Percentiles rank a stretch among this genome's conserved stretches.
phyloP scores from a whole-genome alignment of 2,113 vertebrate species.

The Chunga burmeisteri region DNA sequence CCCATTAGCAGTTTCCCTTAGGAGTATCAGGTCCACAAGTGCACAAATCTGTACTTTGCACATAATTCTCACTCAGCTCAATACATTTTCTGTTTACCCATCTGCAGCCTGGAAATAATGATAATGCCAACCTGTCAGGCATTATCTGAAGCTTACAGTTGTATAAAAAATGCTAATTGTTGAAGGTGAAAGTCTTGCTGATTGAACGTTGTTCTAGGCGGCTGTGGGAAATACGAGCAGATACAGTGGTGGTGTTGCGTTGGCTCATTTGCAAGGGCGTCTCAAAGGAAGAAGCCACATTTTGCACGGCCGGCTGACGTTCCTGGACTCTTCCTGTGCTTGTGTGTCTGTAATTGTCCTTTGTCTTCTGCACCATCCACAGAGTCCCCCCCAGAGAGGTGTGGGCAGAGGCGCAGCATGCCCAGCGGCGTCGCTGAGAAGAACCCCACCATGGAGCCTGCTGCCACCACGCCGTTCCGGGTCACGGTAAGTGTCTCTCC shows the following conservation, averaged over 20 bases:
- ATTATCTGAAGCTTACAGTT: not conserved
- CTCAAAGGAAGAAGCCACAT: fast-evolving
- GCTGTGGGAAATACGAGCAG: not conserved
- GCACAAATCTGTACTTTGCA: not conserved
- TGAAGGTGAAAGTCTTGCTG: not conserved
- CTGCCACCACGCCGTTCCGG: constrained; percentile 86
- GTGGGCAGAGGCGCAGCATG: constrained; percentile 91
- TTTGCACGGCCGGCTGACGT: fast-evolving
- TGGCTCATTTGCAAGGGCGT: not conserved
- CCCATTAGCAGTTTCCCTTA: not conserved
- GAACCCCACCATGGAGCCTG: constrained; percentile 86
- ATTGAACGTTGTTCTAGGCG: not conserved
- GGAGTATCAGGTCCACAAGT: not conserved
- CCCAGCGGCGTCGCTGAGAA: constrained; percentile 86
- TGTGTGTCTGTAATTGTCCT: not conserved
- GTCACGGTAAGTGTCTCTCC: constrained; percentile 86
- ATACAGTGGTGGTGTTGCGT: fast-evolving
- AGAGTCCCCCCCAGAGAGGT: constrained; percentile 94
- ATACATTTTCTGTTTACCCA: constrained; percentile 1
- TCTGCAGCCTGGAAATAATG: constrained; percentile 24
- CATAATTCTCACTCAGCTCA: constrained; percentile 16
- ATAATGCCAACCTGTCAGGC: constrained; percentile 23
- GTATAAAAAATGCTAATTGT: constrained; percentile 26
- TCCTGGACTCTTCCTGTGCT: not conserved
- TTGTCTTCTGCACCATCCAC: not conserved